Percentiles rank a stretch among this genome's conserved stretches.
Conservation (phyloP, 2,113 vertebrate species). For the Tretioscincus oriximinensis region DNA sequence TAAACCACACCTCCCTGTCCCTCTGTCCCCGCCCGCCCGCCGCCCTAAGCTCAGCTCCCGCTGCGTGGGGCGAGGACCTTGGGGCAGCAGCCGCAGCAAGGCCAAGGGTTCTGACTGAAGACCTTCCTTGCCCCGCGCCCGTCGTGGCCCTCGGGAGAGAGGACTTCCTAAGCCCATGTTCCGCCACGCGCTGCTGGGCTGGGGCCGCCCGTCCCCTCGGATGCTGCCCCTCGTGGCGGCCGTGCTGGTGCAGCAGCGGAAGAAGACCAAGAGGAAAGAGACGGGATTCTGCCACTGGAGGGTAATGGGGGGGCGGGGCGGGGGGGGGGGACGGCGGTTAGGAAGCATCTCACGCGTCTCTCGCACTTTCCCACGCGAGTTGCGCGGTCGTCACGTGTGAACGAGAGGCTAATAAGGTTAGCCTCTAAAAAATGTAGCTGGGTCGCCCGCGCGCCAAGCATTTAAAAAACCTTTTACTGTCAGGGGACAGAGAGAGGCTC, state of each 20-base stretch:
- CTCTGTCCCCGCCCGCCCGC: not conserved
- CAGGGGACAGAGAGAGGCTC: no score
- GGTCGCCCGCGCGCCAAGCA: no score
- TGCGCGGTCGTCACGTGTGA: not conserved
- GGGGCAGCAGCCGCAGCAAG: no score
- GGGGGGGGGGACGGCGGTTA: not conserved
- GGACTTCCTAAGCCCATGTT: slow-evolving; percentile 56
- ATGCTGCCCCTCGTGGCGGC: slow-evolving; percentile 67
- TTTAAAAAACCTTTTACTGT: no score
- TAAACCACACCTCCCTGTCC: not conserved
- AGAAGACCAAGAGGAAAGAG: slow-evolving; percentile 48
- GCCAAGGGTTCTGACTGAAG: no score
- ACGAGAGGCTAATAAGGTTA: no score
- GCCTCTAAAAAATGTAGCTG: not conserved
- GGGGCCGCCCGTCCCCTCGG: slow-evolving; percentile 29
- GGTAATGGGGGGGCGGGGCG: slow-evolving; percentile 59
- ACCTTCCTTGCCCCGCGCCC: no score
- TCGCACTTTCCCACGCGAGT: not conserved
- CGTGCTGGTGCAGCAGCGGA: slow-evolving; percentile 58
- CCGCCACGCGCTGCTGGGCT: slow-evolving; percentile 47
- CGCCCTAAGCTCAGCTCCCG: no score
- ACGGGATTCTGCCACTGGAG: slow-evolving; percentile 27
- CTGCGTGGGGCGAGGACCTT: no score
- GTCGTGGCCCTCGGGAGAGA: not conserved
- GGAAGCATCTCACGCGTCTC: no score